A percentile compares a stretch with the other conserved stretches of the same genome.
These are phyloP conservation scores for Semotilus atromaculatus DNA, from an alignment of 2,797 vertebrate species.

Conservation along the genomic window DNA sequence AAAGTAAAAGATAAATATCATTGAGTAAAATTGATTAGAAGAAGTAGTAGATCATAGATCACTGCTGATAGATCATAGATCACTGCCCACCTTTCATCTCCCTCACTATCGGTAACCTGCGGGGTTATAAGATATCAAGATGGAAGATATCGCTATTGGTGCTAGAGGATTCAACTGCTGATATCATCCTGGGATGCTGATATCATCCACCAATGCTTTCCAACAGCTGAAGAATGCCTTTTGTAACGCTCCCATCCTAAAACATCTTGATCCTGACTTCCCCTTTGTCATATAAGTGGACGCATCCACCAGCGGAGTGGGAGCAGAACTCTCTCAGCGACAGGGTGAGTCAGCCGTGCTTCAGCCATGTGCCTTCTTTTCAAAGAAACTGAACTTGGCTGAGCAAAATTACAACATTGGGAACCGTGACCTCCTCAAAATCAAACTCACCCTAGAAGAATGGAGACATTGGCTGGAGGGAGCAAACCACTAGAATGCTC, in stretches of 20 bases:
- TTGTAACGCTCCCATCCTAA: neutral
- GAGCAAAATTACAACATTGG: neutral
- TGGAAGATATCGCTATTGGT: no score
- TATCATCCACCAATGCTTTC: neutral
- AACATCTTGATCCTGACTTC: neutral
- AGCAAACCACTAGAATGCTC: no score
- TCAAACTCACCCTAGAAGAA: neutral
- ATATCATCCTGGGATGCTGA: no score
- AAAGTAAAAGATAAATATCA: neutral
- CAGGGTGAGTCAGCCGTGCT: neutral
- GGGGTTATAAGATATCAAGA: no score
- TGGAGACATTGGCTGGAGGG: neutral
- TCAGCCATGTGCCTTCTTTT: neutral
- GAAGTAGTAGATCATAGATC: no score
- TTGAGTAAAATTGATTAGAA: constrained; percentile 2
- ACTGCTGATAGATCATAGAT: no score
- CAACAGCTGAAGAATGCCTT: no score
- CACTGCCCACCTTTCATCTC: no score
- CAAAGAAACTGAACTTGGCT: neutral
- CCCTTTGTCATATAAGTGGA: no score
- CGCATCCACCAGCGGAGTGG: neutral
- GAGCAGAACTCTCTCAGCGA: neutral
- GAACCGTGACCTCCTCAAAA: neutral
- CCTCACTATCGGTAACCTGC: no score
- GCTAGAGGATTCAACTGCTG: neutral